These are phyloP conservation scores for Stegostoma tigrinum DNA, from an alignment of 2,113 vertebrate genomes.

Conservation along the genomic window DNA sequence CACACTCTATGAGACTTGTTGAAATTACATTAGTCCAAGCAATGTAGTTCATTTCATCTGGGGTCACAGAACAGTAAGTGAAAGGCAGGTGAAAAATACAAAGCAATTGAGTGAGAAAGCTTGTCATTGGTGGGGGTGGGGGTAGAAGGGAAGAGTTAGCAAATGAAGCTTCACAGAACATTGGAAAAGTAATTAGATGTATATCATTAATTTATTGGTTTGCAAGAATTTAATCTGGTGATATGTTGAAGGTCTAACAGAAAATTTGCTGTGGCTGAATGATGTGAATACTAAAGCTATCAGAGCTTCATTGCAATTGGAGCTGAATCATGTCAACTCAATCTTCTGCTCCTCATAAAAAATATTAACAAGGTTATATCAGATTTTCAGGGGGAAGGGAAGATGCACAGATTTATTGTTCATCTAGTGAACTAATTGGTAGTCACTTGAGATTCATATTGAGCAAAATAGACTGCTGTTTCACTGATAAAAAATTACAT, in stretches of 20 bases:
- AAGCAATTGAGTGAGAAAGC: constrained; percentile 28
- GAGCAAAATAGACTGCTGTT: neutral
- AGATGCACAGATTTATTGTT: neutral
- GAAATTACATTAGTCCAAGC: constrained; percentile 22
- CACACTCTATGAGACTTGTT: constrained; percentile 1
- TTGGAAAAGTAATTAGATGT: constrained; percentile 37
- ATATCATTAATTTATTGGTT: constrained; percentile 38
- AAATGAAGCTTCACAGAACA: constrained; percentile 10
- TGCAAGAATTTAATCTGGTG: constrained; percentile 35
- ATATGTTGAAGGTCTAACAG: constrained; percentile 11
- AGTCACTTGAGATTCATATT: constrained; percentile 12
- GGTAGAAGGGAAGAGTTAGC: neutral
- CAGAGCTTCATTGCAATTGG: neutral
- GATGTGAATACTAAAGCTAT: constrained; percentile 34
- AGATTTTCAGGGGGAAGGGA: neutral
- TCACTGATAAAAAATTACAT: neutral
- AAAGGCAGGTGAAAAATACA: constrained; percentile 30
- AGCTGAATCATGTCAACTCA: constrained; percentile 31
- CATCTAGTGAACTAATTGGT: neutral
- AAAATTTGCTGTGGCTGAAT: constrained; percentile 27
- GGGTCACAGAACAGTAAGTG: constrained; percentile 9
- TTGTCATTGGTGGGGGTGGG: neutral
- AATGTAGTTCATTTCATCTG: constrained; percentile 24
- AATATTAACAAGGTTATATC: constrained; percentile 9
- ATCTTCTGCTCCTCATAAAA: constrained; percentile 11